phyloP scores from a whole-genome alignment of 2,888 invertebrate species.

The Agriopis leucophaearia region DNA sequence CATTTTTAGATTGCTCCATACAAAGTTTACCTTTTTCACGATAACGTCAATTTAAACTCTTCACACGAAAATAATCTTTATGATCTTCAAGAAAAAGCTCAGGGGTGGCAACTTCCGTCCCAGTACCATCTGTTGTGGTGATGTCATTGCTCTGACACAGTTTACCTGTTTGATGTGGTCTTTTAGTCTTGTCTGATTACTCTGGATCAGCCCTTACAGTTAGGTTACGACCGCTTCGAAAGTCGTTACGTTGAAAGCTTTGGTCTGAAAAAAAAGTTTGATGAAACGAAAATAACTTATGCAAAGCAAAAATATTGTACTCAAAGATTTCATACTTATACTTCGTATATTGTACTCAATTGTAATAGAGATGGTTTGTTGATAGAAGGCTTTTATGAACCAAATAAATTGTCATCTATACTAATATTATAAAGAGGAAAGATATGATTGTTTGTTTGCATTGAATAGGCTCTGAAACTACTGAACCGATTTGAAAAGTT shows the following conservation, averaged over 20 bases:
- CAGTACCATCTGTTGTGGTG: constrained; percentile 39
- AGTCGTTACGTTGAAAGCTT: constrained; percentile 37
- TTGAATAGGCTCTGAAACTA: too few species aligned
- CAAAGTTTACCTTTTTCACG: constrained; percentile 35
- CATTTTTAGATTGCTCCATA: constrained; percentile 41
- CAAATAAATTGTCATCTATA: too few species aligned
- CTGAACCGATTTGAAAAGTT: too few species aligned
- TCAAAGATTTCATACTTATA: too few species aligned
- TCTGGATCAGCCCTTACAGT: constrained; percentile 46
- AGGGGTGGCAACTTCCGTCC: constrained; percentile 26
- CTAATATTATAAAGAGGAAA: too few species aligned
- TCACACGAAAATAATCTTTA: constrained; percentile 33
- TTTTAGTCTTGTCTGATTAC: constrained; percentile 57
- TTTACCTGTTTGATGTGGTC: constrained; percentile 58
- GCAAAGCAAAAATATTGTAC: too few species aligned
- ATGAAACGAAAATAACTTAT: too few species aligned
- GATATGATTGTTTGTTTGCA: too few species aligned
- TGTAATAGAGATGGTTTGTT: too few species aligned
- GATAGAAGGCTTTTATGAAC: too few species aligned
- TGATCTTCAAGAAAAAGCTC: constrained; percentile 29
- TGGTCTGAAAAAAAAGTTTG: too few species aligned
- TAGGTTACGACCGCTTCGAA: constrained; percentile 38
- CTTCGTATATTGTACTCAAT: too few species aligned
- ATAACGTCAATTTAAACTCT: constrained; percentile 24
- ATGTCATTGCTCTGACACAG: constrained; percentile 60